phyloP scores from a whole-genome alignment of 1,140 invertebrate genomes.

The Mercenaria mercenaria region DNA sequence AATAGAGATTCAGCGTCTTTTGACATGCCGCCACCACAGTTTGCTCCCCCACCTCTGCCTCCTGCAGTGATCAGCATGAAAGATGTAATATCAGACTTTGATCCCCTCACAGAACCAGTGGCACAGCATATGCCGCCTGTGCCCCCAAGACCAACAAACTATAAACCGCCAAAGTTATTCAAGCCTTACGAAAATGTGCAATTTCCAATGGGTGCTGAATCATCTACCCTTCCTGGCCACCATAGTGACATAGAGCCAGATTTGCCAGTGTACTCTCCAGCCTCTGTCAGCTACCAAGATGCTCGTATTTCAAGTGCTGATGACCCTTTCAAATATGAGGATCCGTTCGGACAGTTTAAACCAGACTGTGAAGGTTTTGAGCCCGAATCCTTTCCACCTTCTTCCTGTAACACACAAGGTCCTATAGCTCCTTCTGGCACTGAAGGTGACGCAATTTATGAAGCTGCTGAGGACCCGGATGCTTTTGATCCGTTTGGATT shows the following conservation, averaged over 20 bases:
- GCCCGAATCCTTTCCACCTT: background rate
- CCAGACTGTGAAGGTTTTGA: conserved; percentile 37
- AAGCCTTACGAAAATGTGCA: conserved; percentile 26
- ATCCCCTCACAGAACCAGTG: conserved; percentile 31
- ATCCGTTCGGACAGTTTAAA: conserved; percentile 67
- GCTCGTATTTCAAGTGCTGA: conserved; percentile 15
- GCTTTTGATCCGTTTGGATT: conserved; percentile 72
- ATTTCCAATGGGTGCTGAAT: conserved; percentile 5
- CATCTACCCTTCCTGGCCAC: conserved; percentile 33
- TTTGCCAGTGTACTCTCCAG: background rate
- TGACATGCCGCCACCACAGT: conserved; percentile 66
- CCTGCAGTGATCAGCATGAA: background rate
- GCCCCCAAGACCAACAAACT: conserved; percentile 56
- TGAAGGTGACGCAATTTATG: conserved; percentile 27
- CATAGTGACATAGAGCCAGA: conserved; percentile 40
- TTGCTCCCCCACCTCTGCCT: conserved; percentile 68
- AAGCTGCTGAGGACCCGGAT: conserved; percentile 38
- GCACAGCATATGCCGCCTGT: conserved; percentile 57
- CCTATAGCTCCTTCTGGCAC: background rate
- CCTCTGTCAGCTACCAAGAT: background rate
- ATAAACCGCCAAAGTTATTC: conserved; percentile 34
- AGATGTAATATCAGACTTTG: conserved; percentile 55
- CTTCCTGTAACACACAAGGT: background rate
- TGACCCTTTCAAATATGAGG: conserved; percentile 69
- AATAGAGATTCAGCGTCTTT: conserved; percentile 42